Base-by-base conservation (phyloP, 2,797 vertebrate species). In the Pangasius macronema region DNA sequence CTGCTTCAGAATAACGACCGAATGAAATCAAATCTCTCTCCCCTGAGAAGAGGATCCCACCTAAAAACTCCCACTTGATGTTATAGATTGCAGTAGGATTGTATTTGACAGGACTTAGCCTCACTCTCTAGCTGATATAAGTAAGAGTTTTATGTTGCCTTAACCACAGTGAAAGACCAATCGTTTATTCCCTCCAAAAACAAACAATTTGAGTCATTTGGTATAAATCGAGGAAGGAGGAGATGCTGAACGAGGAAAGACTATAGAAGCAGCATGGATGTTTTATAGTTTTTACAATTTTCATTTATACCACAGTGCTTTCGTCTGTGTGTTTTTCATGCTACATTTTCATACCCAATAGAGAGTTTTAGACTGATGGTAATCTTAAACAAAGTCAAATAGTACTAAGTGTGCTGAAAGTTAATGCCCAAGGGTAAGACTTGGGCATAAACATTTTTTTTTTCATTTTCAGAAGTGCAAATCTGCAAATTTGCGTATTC, bases 41-140 rank as follows among this genome's bases (percentile, higher is more conserved):
- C 3, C 87, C 79, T 82, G 59, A 77, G 91, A 89, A 92, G 86
- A 88, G 86, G 83, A 85, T 91, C 90, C 89, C 91, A 90, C 92
- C 91, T 89, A 85, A 86, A 86, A 88, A 87, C 86, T 77, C 68
- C 42, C 76, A 11, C 79, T 16, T 76, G 57, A 72, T 95, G 92
- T 91, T 94, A 96, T 93, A 93, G 94, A 96, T 95, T 94, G 92
- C 89, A 91, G 91, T 72, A 91, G 91, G 92, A 95, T 94, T 93
- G 92, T 93, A 91, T 94, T 93, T 93, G 93, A 93, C 94, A 94
- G 87, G 92, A 91, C 89, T 93, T 93, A 91, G 94, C 92, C 94
- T 94, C 90, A 55, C 59, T 53, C 81, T 76, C 70, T 77, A 49
- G 36, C 59, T 14, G 70, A 68, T 53, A 75, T 75, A 80, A 22